A percentile compares a stretch with the other conserved stretches of the same genome.
These are phyloP conservation scores for Gymnocheta viridis DNA, from an alignment of 2,888 invertebrate species.

Conservation along the genomic window DNA sequence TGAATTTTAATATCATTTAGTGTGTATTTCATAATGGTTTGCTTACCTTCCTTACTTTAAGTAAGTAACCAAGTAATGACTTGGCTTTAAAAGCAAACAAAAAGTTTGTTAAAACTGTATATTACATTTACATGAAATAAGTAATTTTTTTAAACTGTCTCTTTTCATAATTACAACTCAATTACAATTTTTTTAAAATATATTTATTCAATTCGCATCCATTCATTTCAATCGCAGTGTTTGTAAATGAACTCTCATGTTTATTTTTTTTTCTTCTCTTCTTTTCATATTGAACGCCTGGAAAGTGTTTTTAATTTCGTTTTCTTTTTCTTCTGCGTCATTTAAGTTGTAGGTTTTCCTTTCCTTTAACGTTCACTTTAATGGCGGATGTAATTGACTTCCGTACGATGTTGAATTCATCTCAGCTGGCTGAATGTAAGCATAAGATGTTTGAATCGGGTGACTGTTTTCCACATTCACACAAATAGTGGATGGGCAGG, in stretches of 20 bases:
- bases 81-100: too few relatives aligned
- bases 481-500: not conserved
- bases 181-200: too few relatives aligned
- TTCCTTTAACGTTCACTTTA: conserved; percentile 55
- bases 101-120: too few relatives aligned
- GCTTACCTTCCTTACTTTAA: too few relatives aligned
- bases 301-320: conserved; percentile 15
- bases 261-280: not conserved
- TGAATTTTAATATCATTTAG: too few relatives aligned
- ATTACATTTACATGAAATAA: too few relatives aligned
- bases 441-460: not conserved
- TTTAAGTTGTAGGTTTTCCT: conserved; percentile 42
- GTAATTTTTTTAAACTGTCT: too few relatives aligned
- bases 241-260: not conserved
- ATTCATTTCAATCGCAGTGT: conserved; percentile 2
- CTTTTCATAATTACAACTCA: too few relatives aligned
- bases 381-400: conserved; percentile 70
- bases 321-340: conserved; percentile 16
- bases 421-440: conserved; percentile 32
- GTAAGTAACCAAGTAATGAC: too few relatives aligned
- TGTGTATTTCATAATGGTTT: too few relatives aligned
- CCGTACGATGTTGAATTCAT: conserved; percentile 48
- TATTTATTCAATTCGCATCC: too few relatives aligned
- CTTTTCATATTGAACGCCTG: not conserved
- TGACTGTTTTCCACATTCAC: not conserved